These are phyloP conservation scores for Caenorhabditis sinica DNA, from an alignment of 2,888 invertebrate species.

Conservation along the genomic window DNA sequence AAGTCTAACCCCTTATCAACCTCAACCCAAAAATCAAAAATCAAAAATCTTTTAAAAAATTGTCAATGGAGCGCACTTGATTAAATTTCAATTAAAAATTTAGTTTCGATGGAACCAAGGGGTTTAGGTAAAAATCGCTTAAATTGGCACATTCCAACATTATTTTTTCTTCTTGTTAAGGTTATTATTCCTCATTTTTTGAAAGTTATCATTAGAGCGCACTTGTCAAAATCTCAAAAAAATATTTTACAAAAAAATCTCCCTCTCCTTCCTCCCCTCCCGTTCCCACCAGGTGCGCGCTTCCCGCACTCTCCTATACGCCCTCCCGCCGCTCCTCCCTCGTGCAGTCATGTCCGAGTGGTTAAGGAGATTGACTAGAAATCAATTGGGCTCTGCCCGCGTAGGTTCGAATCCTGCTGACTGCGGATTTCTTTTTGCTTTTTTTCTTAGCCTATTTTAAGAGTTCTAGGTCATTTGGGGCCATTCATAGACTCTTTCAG, in stretches of 20 bases:
- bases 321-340: no score
- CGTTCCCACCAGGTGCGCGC: background rate
- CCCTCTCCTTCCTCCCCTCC: background rate
- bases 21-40: background rate
- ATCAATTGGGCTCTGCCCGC: constrained; percentile 79
- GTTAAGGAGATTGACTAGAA: constrained; percentile 78
- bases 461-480: background rate
- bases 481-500: background rate
- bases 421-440: constrained; percentile 54
- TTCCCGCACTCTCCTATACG: constrained; percentile 4
- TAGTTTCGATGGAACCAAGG: no score
- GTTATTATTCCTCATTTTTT: background rate
- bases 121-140: no score
- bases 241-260: background rate
- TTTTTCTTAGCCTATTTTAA: constrained; percentile 3
- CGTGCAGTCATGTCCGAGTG: constrained; percentile 75
- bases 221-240: background rate
- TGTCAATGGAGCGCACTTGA: no score
- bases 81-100: no score
- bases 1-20: no score
- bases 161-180: no score
- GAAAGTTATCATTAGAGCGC: constrained; percentile 13
- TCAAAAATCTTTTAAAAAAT: no score
- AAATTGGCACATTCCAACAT: no score
- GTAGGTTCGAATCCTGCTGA: constrained; percentile 78